These are phyloP conservation scores for Odontomyia ornata DNA, from an alignment of 2,888 invertebrate genomes.

Conservation along the genomic window DNA sequence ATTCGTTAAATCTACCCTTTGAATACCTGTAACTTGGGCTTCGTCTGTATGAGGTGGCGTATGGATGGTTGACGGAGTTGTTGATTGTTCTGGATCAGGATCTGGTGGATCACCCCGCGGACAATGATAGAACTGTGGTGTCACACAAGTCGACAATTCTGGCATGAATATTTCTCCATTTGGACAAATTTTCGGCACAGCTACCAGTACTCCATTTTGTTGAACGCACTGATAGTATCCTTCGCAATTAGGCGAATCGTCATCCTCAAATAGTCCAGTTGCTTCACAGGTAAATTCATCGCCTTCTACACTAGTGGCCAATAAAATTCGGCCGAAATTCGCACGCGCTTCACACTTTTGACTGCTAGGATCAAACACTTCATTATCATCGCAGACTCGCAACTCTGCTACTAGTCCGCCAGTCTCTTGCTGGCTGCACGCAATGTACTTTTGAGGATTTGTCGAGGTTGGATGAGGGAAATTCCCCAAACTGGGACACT, in stretches of 20 bases:
- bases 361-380: conserved; percentile 42
- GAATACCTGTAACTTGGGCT: conserved; percentile 19
- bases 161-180: conserved; percentile 37
- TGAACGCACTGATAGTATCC: conserved; percentile 39
- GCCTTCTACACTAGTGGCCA: conserved; percentile 1
- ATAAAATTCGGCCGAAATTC: conserved; percentile 25
- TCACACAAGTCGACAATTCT: conserved; percentile 27
- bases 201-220: conserved; percentile 12
- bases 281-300: conserved; percentile 36
- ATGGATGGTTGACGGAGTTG: not conserved
- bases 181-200: conserved; percentile 13
- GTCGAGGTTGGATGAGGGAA: conserved; percentile 28
- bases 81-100: not conserved
- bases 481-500: conserved; percentile 34
- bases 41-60: conserved; percentile 25
- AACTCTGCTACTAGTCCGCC: conserved; percentile 1
- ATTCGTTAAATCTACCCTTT: no score
- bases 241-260: conserved; percentile 15
- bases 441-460: conserved; percentile 31
- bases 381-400: conserved; percentile 7
- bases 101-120: conserved; percentile 4
- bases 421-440: not conserved
- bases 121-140: conserved; percentile 35
- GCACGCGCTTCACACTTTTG: conserved; percentile 19
- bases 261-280: conserved; percentile 26